Base-by-base conservation (phyloP, 2,888 invertebrate genomes). In the Phortica okadai region DNA sequence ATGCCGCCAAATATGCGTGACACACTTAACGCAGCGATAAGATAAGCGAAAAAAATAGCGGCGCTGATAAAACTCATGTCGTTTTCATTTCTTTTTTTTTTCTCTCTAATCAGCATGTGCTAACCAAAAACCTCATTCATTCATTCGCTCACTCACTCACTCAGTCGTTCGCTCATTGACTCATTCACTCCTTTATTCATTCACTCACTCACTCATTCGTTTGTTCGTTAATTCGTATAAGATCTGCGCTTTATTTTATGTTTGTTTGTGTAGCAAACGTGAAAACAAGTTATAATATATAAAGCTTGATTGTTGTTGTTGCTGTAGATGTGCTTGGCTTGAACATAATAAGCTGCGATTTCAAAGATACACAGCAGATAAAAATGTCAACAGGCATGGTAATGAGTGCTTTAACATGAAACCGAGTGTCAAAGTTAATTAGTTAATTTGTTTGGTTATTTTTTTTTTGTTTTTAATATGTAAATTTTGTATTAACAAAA, bases 401-500 rank as follows among this genome's bases (percentile, higher is more conserved):
- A 78, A 77, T 76, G 77, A 78, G 74, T 45, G 74, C 67, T 45
- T 66, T 54, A 77, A 81, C 79, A 81, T 78, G 76, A 81, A 75
- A 67, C 74, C 70, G 74, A 56, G 75, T 76, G 79, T 79, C 76
- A 76, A 67, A 78, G 73, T 79, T 81, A 77, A 81, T 79, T 81
- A 77, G 74, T 81, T 78, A 77, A 79, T 78, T 79, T 78, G 76
- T 74, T 78, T 77, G 14, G 44, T 67, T n/a, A 42, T 42, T 67
- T 67, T 42, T 67, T 67, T 67, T 67, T 44, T 42, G 44, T 44
- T 14, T 50, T 67, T 33, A 58, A 77, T 80, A 78, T 70, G 45
- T 21, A 50, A 50, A 72, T 56, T 50, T 50, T 50, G 0, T 10
- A 54, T 50, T 54, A 8, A 54, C 11, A 58, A 54, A 54, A 33